Base-by-base conservation (phyloP, 2,797 vertebrate species). In the Enteromius fasciolatus region DNA sequence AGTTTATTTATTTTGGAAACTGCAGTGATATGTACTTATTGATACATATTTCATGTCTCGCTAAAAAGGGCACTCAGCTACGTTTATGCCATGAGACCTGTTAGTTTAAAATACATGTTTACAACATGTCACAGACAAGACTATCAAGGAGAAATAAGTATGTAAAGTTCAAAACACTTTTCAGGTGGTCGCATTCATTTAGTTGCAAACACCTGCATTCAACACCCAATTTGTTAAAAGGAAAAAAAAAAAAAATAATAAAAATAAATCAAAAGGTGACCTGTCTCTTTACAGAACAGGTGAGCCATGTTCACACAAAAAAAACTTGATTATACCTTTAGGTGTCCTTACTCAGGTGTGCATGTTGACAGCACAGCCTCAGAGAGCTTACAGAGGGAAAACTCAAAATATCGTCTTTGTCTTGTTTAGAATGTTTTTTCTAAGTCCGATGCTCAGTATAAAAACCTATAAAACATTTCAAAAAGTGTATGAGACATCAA, bases 261-360 rank as follows among this genome's bases (percentile, higher is more conserved):
- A 18, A 18, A 33, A 33, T 8, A 5, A 63, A 17, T 33, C 28
- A 18, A 64, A 64, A 36, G 80, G 36, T 81, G 36, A 75, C 63
- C 48, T 48, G 39, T 70, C 46, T 72, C 25, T 70, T 54, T 18
- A 44, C 11, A 20, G 46, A 57, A 20, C 33, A 20, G 68, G 25
- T 68, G 76, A 69, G 64, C 33, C 17, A 28, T 46, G 76, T 46
- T 39, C 50, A 64, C 80, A 76, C 68, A 59, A 75, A 33, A 46
- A 54, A 54, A 57, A n/a, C 25, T 17, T 17, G 41, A 85, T 87
- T 83, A 87, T 70, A 85, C 78, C 15, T 67, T 76, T 78, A 69
- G 20, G 63, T 15, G 68, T 78, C 41, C 31, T 69, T 67, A 39
- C 69, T 84, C 81, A 87, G 84, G 75, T 85, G 81, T 87, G 81